Conservation (phyloP, 2,113 vertebrate genomes). For the Rhinichthys klamathensis region DNA sequence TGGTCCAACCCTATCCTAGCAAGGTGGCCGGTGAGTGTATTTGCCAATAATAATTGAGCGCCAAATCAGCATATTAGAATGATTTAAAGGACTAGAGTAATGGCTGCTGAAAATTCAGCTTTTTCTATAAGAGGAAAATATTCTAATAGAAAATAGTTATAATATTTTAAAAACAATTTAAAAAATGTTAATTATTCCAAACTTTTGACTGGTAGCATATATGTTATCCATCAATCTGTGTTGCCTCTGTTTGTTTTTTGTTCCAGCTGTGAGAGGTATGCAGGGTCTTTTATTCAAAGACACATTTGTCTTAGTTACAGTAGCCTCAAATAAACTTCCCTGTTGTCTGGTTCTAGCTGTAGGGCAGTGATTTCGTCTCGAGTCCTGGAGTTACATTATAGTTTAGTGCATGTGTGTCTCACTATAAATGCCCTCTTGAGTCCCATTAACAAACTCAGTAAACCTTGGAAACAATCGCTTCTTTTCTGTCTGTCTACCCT, state of each 20-base stretch:
- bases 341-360: neutral
- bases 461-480: slow-evolving; percentile 66
- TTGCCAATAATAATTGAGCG: too few species aligned
- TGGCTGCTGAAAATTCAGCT: too few species aligned
- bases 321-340: slow-evolving; percentile 14
- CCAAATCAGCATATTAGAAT: too few species aligned
- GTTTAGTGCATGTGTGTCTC: slow-evolving; percentile 16
- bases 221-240: neutral
- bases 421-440: slow-evolving; percentile 57
- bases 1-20: too few species aligned
- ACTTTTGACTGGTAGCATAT: neutral
- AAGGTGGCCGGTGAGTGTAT: too few species aligned
- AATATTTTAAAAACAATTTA: too few species aligned
- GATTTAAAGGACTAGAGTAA: too few species aligned
- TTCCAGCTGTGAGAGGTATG: slow-evolving; percentile 11
- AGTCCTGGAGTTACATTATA: slow-evolving; percentile 45
- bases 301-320: slow-evolving; percentile 36
- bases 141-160: too few species aligned
- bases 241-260: neutral
- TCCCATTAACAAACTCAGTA: slow-evolving; percentile 66
- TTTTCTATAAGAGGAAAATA: too few species aligned
- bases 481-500: slow-evolving; percentile 60
- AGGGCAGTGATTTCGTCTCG: neutral
- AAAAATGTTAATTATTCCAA: too few species aligned
- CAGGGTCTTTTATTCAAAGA: slow-evolving; percentile 22